These are phyloP conservation scores for Aplocera efformata DNA, from an alignment of 2,888 invertebrate genomes.

Conservation along the genomic window DNA sequence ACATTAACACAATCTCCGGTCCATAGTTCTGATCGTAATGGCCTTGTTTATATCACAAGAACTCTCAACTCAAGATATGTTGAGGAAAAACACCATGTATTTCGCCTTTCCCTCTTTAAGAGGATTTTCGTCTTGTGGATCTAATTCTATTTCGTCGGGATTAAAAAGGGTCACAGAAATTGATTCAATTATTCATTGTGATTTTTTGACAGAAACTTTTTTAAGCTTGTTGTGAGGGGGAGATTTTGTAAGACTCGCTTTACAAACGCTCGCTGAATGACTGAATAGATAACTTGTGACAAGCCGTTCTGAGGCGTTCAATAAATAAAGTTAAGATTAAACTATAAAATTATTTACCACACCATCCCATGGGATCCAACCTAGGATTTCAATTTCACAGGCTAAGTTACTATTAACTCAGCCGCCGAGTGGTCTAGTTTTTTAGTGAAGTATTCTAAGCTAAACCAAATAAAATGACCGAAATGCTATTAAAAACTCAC, in stretches of 20 bases:
- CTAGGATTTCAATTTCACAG: no score
- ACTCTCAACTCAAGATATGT: conserved; percentile 44
- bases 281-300: no score
- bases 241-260: no score
- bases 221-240: conserved; percentile 1
- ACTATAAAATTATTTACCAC: no score
- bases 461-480: not conserved
- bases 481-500: not conserved
- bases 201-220: conserved; percentile 40
- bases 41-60: conserved; percentile 64
- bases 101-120: conserved; percentile 30
- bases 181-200: conserved; percentile 50
- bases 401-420: no score
- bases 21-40: conserved; percentile 69
- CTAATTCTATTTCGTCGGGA: conserved; percentile 58
- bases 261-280: no score
- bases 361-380: no score
- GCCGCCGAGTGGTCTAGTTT: no score
- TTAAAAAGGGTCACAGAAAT: conserved; percentile 61
- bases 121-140: conserved; percentile 48
- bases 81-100: conserved; percentile 35
- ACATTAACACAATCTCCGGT: conserved; percentile 65
- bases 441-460: not conserved
- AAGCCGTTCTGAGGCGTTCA: no score
- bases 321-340: no score